phyloP scores from a whole-genome alignment of 23 tunicate species.

The Ciona savignyi region DNA sequence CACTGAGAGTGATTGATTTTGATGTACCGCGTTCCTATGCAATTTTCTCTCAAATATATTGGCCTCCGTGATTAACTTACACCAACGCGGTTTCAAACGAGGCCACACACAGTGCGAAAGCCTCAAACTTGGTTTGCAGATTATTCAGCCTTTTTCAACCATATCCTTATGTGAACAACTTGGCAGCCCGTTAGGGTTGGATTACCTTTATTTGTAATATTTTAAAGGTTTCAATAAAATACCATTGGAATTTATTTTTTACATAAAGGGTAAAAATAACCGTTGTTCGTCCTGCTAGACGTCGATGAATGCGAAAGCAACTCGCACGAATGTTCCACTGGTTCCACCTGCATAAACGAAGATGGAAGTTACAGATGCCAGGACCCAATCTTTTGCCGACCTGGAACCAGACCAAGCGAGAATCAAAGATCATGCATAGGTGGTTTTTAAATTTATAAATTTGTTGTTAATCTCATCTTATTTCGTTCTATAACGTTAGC shows the following conservation, averaged over 20 bases:
- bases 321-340: slow-evolving; percentile 57
- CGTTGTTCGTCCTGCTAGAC: too few species aligned
- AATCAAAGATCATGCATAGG: slow-evolving; percentile 54
- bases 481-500: too few species aligned
- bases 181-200: too few species aligned
- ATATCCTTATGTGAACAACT: too few species aligned
- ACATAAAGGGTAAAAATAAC: too few species aligned
- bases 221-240: too few species aligned
- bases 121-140: background rate
- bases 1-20: background rate
- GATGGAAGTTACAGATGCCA: slow-evolving; percentile 74
- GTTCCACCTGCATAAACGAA: slow-evolving; percentile 81
- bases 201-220: too few species aligned
- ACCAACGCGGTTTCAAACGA: background rate
- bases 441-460: slow-evolving; percentile 9
- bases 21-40: background rate
- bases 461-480: too few species aligned
- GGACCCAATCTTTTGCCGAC: slow-evolving; percentile 56
- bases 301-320: slow-evolving; percentile 70
- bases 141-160: too few species aligned
- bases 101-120: background rate
- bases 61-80: background rate
- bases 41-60: background rate
- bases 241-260: too few species aligned
- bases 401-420: slow-evolving; percentile 39